These are phyloP conservation scores for Anguilla marmorata DNA, from an alignment of 2,797 vertebrate genomes.

Conservation along the genomic window DNA sequence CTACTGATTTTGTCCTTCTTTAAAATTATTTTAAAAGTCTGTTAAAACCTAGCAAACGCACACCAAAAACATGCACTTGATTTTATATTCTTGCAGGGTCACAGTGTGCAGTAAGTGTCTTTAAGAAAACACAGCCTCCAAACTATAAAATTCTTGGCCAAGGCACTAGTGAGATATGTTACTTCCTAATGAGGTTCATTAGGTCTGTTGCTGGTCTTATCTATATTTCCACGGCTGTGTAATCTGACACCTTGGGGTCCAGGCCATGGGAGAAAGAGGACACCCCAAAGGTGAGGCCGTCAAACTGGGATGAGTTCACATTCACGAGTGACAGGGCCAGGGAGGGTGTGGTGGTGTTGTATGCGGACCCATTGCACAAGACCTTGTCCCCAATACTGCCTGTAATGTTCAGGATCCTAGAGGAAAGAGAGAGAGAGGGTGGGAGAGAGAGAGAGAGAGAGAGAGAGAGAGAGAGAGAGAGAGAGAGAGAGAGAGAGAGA, in stretches of 20 bases:
- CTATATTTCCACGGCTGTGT: constrained; percentile 23
- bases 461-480: background rate
- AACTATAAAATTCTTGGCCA: constrained; percentile 26
- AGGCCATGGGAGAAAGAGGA: constrained; percentile 55
- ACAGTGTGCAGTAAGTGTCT: background rate
- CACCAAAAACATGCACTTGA: background rate
- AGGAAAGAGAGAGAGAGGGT: constrained; percentile 37
- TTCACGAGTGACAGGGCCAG: constrained; percentile 74
- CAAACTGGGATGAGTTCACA: constrained; percentile 66
- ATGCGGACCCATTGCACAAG: constrained; percentile 64
- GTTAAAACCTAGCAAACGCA: background rate
- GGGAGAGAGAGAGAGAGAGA: background rate
- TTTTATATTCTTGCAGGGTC: background rate
- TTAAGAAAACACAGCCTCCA: background rate
- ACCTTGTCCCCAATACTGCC: constrained; percentile 76
- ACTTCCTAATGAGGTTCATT: constrained; percentile 16
- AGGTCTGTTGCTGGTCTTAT: constrained; percentile 29
- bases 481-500: background rate
- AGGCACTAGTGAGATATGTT: constrained; percentile 27
- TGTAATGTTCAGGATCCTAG: constrained; percentile 78
- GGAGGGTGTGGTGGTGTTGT: constrained; percentile 60
- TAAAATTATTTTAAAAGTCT: background rate
- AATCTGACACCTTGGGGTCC: constrained; percentile 71
- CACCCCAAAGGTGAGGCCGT: constrained; percentile 78
- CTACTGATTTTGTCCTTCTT: too few species aligned